A percentile compares a stretch with the other conserved stretches of the same genome.
Conservation (phyloP, 1,140 invertebrate genomes). For the Subanguina moxae region DNA sequence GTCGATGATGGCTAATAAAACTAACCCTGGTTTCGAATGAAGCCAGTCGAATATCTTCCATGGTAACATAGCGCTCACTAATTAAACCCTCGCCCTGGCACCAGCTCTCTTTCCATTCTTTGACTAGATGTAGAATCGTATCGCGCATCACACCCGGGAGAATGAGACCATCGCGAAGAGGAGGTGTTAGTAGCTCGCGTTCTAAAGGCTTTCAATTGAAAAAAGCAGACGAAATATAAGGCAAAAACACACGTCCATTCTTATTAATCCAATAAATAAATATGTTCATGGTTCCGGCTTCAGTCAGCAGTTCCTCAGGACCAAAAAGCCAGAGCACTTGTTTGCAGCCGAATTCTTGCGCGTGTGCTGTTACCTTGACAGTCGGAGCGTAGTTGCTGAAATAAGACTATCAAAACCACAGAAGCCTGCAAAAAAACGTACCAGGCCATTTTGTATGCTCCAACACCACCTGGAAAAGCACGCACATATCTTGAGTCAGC, state of each 20-base stretch:
- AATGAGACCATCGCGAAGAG: constrained; percentile 71
- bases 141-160: constrained; percentile 86
- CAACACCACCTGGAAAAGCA: constrained; percentile 92
- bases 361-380: constrained; percentile 67
- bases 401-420: background rate
- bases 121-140: constrained; percentile 76
- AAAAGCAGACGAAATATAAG: too few species aligned
- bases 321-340: constrained; percentile 97
- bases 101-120: constrained; percentile 71
- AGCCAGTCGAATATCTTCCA: constrained; percentile 74
- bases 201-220: constrained; percentile 65
- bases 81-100: constrained; percentile 67
- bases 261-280: constrained; percentile 84
- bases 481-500: constrained; percentile 77
- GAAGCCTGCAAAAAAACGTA: constrained; percentile 12
- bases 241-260: constrained; percentile 72
- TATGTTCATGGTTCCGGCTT: constrained; percentile 98
- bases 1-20: constrained; percentile 32
- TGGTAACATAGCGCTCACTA: constrained; percentile 76
- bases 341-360: constrained; percentile 75
- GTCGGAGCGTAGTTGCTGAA: constrained; percentile 67
- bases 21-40: constrained; percentile 77
- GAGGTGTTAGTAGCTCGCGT: constrained; percentile 83
- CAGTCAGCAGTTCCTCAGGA: constrained; percentile 85
- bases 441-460: constrained; percentile 88